Percentiles rank a stretch among this genome's conserved stretches.
Evolutionary conservation across 2,888 invertebrate genomes (phyloP).

Genomic region (Anthophora plumipes): DNA sequence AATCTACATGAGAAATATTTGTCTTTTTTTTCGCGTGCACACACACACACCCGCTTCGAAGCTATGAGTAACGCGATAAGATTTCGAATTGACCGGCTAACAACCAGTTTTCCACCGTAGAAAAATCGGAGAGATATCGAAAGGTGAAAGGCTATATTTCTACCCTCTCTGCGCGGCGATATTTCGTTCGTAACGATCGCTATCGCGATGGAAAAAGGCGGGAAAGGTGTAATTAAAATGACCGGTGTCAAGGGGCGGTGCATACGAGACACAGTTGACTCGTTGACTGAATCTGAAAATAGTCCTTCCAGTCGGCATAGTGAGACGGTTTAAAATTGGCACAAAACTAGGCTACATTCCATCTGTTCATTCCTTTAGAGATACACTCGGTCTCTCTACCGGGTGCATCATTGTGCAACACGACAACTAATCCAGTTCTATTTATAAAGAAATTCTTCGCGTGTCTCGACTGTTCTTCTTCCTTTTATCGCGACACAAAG

Average conservation of each 20-base stretch:
- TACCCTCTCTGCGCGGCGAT: too few relatives aligned
- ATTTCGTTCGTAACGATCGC: too few relatives aligned
- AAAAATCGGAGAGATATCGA: too few relatives aligned
- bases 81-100: too few relatives aligned
- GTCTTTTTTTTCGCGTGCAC: too few relatives aligned
- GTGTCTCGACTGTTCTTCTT: neutral
- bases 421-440: neutral
- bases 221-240: constrained; percentile 33
- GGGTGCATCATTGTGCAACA: constrained; percentile 30
- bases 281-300: constrained; percentile 60
- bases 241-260: constrained; percentile 8
- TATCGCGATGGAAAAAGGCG: too few relatives aligned
- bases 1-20: too few relatives aligned
- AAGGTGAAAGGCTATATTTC: too few relatives aligned
- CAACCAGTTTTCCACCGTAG: too few relatives aligned
- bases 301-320: constrained; percentile 50
- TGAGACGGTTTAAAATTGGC: constrained; percentile 59
- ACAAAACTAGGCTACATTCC: constrained; percentile 65
- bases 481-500: neutral
- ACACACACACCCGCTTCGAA: too few relatives aligned
- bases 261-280: constrained; percentile 36
- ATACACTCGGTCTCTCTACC: neutral
- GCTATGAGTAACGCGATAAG: too few relatives aligned
- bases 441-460: constrained; percentile 34
- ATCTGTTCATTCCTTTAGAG: constrained; percentile 31